A percentile compares a stretch with the other conserved stretches of the same genome.
phyloP scores from a whole-genome alignment of 1,140 invertebrate species.

The Zaprionus kolodkinae region DNA sequence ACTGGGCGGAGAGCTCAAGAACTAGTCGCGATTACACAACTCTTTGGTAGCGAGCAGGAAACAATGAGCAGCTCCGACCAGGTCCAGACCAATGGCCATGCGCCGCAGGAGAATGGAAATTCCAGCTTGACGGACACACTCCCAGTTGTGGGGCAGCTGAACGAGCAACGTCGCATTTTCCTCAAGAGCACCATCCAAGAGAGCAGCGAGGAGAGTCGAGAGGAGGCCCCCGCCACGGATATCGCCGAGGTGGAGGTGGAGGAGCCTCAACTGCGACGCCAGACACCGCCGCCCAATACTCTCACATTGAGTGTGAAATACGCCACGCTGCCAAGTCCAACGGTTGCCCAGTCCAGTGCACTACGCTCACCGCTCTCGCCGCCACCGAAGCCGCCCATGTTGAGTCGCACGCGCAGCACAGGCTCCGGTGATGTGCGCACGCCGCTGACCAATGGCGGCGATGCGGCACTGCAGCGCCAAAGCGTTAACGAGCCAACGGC shows the following conservation, averaged over 20 bases:
- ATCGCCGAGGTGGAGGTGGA: neutral
- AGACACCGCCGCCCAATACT: conserved; percentile 38
- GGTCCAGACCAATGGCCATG: conserved; percentile 28
- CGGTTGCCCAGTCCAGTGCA: conserved; percentile 15
- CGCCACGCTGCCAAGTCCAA: conserved; percentile 69
- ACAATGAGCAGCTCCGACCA: conserved; percentile 41
- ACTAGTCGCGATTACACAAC: conserved; percentile 55
- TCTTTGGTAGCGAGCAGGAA: conserved; percentile 48
- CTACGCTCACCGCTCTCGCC: conserved; percentile 69
- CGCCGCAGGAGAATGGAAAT: conserved; percentile 30
- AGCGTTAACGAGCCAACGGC: conserved; percentile 31
- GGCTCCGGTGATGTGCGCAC: conserved; percentile 64
- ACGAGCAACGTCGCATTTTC: conserved; percentile 75
- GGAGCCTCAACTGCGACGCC: neutral
- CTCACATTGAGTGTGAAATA: conserved; percentile 64
- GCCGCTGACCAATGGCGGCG: conserved; percentile 36
- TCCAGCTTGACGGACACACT: conserved; percentile 19
- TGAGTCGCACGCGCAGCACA: conserved; percentile 75
- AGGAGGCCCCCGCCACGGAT: neutral
- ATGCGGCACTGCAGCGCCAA: conserved; percentile 22
- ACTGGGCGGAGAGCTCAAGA: conserved; percentile 35
- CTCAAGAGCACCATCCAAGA: conserved; percentile 66
- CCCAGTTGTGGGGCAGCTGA: conserved; percentile 67
- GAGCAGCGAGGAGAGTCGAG: conserved; percentile 43
- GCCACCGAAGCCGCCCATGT: conserved; percentile 78